Conservation (phyloP, 2,888 invertebrate genomes). For the Priocnemis perturbator region DNA sequence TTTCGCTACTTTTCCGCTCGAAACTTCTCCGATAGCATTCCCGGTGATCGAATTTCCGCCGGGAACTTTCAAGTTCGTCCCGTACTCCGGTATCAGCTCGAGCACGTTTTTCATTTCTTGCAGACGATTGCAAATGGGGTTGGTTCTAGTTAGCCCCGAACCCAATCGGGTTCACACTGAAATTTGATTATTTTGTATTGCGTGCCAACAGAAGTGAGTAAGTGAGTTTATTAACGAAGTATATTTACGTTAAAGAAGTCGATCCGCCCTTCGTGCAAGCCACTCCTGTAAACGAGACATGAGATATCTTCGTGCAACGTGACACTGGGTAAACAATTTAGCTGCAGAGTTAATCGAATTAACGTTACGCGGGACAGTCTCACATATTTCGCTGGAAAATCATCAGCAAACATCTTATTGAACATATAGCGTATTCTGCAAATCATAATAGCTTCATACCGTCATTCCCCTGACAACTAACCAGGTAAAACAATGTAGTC, state of each 20-base stretch:
- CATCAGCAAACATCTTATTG: too few relatives aligned
- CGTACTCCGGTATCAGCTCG: too few relatives aligned
- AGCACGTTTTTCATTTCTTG: too few relatives aligned
- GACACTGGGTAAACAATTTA: slow-evolving; percentile 6
- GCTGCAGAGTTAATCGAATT: slow-evolving; percentile 11
- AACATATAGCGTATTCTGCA: too few relatives aligned
- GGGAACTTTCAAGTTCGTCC: too few relatives aligned
- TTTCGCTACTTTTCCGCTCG: slow-evolving; percentile 1
- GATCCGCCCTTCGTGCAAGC: slow-evolving; percentile 21
- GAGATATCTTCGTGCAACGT: slow-evolving; percentile 1
- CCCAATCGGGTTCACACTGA: background rate
- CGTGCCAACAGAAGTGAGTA: slow-evolving; percentile 26
- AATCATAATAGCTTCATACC: too few relatives aligned
- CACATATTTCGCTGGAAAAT: too few relatives aligned
- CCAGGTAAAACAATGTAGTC: too few relatives aligned
- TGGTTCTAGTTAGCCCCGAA: too few relatives aligned
- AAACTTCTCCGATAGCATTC: background rate
- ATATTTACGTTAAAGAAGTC: slow-evolving; percentile 33
- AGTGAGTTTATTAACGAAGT: slow-evolving; percentile 36
- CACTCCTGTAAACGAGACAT: slow-evolving; percentile 9
- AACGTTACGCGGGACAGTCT: background rate
- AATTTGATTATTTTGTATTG: background rate
- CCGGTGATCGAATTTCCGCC: too few relatives aligned
- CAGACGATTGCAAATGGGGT: too few relatives aligned
- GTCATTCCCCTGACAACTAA: too few relatives aligned